These are phyloP conservation scores for Illadopsis cleaveri DNA, from an alignment of 2,113 vertebrate genomes.

Conservation along the genomic window DNA sequence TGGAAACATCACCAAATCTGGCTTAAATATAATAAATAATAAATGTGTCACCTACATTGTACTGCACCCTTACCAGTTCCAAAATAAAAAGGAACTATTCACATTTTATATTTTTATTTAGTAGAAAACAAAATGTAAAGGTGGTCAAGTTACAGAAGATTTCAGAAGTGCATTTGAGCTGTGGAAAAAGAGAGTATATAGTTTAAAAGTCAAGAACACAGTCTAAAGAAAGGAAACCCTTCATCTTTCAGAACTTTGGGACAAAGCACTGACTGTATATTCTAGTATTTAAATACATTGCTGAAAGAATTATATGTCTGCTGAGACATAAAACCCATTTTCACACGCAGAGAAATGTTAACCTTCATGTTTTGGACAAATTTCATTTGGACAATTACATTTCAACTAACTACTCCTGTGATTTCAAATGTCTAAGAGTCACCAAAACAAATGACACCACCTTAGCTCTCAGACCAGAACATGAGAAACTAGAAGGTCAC, in stretches of 20 bases:
- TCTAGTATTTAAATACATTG: neutral
- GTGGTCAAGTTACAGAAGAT: neutral
- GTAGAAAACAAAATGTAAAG: neutral
- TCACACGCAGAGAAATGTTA: neutral
- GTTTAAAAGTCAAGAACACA: neutral
- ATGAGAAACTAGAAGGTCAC: constrained; percentile 14
- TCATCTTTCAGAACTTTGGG: neutral
- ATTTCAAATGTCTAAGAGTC: constrained; percentile 2
- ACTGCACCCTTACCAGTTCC: neutral
- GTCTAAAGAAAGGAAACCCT: neutral
- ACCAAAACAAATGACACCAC: neutral
- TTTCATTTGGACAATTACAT: constrained; percentile 9
- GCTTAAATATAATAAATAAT: constrained; percentile 28
- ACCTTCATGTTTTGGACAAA: neutral
- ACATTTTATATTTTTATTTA: neutral
- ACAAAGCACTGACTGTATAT: neutral
- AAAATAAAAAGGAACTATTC: neutral
- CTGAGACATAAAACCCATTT: neutral
- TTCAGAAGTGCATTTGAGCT: neutral
- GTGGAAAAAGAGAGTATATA: neutral
- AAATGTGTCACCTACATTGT: neutral
- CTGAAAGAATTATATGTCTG: neutral
- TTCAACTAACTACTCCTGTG: neutral
- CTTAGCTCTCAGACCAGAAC: neutral
- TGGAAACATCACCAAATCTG: neutral